Percentiles rank a stretch among this genome's conserved stretches.
phyloP scores from a whole-genome alignment of 2,797 vertebrate species.

The Cuniculus paca region DNA sequence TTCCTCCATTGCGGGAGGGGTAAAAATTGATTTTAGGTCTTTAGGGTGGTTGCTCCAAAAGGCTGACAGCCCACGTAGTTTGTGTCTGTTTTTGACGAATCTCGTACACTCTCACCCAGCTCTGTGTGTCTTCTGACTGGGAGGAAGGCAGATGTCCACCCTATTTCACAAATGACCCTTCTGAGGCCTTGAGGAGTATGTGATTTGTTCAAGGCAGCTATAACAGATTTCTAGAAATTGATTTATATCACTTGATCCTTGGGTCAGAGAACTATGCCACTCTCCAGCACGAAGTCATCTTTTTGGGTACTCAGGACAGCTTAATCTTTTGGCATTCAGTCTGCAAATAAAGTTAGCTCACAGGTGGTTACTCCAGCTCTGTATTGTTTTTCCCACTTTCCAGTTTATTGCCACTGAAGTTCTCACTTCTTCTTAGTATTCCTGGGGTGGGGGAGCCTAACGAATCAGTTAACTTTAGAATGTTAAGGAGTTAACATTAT shows the following conservation, averaged over 20 bases:
- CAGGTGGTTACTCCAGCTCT: not conserved
- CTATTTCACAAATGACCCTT: not conserved
- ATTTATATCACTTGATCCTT: not conserved
- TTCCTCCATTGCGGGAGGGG: not conserved
- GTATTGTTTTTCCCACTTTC: not conserved
- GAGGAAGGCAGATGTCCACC: not conserved
- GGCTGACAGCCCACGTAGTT: not conserved
- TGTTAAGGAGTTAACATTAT: conserved; percentile 27
- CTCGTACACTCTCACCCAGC: not conserved
- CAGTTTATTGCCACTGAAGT: not conserved
- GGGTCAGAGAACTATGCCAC: not conserved
- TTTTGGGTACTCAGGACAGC: not conserved
- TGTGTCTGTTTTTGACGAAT: not conserved
- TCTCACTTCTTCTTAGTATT: not conserved
- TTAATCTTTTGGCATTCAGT: not conserved
- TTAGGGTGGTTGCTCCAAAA: not conserved
- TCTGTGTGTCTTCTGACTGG: not conserved
- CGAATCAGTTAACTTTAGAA: not conserved
- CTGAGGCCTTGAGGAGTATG: not conserved
- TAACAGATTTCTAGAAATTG: conserved; percentile 1
- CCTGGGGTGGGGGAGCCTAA: not conserved
- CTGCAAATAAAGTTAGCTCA: conserved; percentile 36
- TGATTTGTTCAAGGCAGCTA: not conserved
- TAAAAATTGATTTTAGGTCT: not conserved
- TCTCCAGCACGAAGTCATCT: not conserved